A percentile compares a stretch with the other conserved stretches of the same genome.
phyloP scores from a whole-genome alignment of 2,797 vertebrate genomes.

The Sebastes diaconus region DNA sequence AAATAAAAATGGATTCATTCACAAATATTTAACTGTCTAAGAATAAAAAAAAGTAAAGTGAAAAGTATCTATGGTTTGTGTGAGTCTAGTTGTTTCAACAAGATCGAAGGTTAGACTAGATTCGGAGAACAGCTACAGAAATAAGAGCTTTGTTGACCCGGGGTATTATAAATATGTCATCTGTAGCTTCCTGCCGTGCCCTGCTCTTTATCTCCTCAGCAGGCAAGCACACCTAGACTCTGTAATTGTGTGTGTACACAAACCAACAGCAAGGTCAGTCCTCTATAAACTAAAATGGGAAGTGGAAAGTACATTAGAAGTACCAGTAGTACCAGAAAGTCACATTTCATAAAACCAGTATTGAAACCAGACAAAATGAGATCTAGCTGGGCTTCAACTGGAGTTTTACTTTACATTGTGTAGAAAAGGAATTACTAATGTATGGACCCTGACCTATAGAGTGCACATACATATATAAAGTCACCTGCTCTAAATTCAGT shows the following conservation, averaged over 20 bases:
- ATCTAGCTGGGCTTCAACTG: background rate
- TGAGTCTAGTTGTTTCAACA: background rate
- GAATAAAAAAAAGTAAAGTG: background rate
- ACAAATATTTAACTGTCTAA: background rate
- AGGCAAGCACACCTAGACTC: background rate
- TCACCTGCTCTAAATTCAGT: background rate
- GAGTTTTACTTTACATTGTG: background rate
- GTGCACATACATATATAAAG: background rate
- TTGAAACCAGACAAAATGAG: background rate
- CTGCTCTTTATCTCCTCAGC: conserved; percentile 32
- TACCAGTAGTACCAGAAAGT: background rate
- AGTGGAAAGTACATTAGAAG: background rate
- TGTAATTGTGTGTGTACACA: background rate
- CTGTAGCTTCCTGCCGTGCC: background rate
- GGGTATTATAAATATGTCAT: conserved; percentile 51
- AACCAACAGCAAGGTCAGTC: background rate
- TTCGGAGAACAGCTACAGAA: background rate
- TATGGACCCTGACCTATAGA: background rate
- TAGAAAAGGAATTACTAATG: background rate
- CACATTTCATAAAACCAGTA: background rate
- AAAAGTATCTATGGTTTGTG: background rate
- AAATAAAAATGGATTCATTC: background rate
- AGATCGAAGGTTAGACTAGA: background rate
- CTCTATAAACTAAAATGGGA: background rate
- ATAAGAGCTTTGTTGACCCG: conserved; percentile 18